Conservation (phyloP, 2,113 vertebrate species). For the Misgurnus anguillicaudatus region DNA sequence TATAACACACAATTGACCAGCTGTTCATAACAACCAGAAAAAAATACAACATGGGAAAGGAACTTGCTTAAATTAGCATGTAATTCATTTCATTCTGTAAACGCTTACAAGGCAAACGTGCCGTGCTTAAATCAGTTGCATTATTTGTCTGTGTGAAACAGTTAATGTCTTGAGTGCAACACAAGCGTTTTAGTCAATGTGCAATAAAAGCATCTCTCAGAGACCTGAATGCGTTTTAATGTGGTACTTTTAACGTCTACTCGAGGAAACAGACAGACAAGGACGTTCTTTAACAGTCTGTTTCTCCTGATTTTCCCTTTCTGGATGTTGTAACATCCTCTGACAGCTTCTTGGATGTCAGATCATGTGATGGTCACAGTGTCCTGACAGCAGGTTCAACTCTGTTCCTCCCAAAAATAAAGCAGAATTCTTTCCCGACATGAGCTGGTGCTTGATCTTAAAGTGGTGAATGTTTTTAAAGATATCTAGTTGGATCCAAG, state of each 20-base stretch:
- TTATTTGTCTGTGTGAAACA: not conserved
- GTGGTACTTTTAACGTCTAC: not conserved
- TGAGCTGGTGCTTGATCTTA: not conserved
- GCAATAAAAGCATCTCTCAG: not conserved
- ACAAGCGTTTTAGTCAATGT: not conserved
- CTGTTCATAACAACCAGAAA: constrained; percentile 8
- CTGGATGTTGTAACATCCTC: constrained; percentile 24
- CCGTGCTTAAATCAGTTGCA: not conserved
- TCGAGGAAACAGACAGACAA: constrained; percentile 13
- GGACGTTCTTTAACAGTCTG: constrained; percentile 15
- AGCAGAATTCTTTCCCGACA: constrained; percentile 1
- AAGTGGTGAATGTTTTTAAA: not conserved
- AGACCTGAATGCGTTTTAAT: not conserved
- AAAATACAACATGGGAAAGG: not conserved
- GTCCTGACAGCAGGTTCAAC: constrained; percentile 32
- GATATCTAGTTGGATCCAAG: not conserved
- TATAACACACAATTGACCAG: constrained; percentile 10
- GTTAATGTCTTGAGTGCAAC: not conserved
- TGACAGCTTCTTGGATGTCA: constrained; percentile 35
- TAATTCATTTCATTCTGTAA: constrained; percentile 7
- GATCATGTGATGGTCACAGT: not conserved
- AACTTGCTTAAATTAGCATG: not conserved
- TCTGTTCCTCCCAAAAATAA: constrained; percentile 5
- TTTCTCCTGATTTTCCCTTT: constrained; percentile 4
- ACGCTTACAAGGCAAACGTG: not conserved